Evolutionary conservation across 2,888 invertebrate species (phyloP), one percentile per base, ranked within the genome.

Genomic region (Mylabris sibirica): DNA sequence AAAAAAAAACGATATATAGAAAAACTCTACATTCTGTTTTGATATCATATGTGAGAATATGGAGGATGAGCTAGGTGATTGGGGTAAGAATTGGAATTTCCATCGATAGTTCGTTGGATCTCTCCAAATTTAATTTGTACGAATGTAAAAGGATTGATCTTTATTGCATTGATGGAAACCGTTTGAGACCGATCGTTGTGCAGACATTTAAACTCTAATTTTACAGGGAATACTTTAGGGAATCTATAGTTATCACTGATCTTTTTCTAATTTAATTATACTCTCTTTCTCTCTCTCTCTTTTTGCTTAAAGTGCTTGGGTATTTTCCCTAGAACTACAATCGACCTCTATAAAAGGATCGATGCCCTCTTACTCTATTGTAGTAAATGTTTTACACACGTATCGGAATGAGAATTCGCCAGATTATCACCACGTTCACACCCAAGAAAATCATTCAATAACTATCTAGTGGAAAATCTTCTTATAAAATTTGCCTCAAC

Each of bases 151-250:
- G 24, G 24, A 57, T 57, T 24, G 57, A 57, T 57, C 24, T 24
- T 57, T 57, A 24, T 24, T 24, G 24, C 24, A 57, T 57, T 6
- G 22, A 5, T 6, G 30, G 57, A 24, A 57, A 57, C 24, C 57
- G 9, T 57, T 57, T 14, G 57, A 57, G 24, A 57, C 24, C 24
- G 9, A 14, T 20, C 24, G 24, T 57, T 57, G 22, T 57, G 12
- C 57, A 57, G 57, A 57, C 57, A 57, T 57, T 57, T 57, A 57
- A 57, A 57, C 57, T 22, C 24, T 12, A 24, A 22, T 57, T 24
- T 11, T 24, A 22, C 6, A 12, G 12, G 22, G 20, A 57, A 57
- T 57, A 57, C 57, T 24, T 57, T 24, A 14, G 57, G 57, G 57
- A 57, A 12, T 57, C 22, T 24, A 22, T 11, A 57, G 24, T 57